These are phyloP conservation scores for Chloropsis cyanopogon DNA, from an alignment of 2,113 vertebrate species.

Conservation along the genomic window DNA sequence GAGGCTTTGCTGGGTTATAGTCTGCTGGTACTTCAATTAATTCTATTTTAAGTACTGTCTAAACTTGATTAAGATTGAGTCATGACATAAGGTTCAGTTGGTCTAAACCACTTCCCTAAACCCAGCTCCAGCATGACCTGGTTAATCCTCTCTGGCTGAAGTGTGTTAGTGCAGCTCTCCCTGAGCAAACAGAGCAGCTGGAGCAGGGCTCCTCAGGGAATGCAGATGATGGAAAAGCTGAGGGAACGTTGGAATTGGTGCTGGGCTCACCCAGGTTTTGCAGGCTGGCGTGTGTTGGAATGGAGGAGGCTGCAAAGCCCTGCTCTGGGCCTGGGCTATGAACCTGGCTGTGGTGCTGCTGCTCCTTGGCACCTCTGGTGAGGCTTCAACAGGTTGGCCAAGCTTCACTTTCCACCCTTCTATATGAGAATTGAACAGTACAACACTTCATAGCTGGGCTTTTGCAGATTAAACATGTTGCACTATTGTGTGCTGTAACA, in stretches of 20 bases:
- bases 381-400: neutral
- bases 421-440: rapidly evolving
- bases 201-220: neutral
- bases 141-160: neutral
- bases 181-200: neutral
- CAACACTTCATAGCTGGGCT: neutral
- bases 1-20: slow-evolving; percentile 6
- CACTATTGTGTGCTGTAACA: neutral
- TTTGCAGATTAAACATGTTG: neutral
- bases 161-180: neutral
- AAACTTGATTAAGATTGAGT: slow-evolving; percentile 40
- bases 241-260: neutral
- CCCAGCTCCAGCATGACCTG: neutral
- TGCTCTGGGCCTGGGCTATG: rapidly evolving
- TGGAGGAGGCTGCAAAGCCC: neutral
- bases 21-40: neutral
- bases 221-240: neutral
- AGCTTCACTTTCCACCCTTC: neutral
- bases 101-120: neutral
- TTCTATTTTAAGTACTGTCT: slow-evolving; percentile 41
- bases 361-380: neutral
- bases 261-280: neutral
- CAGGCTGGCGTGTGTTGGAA: neutral
- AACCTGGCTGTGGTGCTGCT: neutral
- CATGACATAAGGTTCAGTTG: neutral